Evolutionary conservation across 2,888 invertebrate genomes (phyloP), one percentile per base, ranked within the genome.

Genomic region (Melanotus villosus): DNA sequence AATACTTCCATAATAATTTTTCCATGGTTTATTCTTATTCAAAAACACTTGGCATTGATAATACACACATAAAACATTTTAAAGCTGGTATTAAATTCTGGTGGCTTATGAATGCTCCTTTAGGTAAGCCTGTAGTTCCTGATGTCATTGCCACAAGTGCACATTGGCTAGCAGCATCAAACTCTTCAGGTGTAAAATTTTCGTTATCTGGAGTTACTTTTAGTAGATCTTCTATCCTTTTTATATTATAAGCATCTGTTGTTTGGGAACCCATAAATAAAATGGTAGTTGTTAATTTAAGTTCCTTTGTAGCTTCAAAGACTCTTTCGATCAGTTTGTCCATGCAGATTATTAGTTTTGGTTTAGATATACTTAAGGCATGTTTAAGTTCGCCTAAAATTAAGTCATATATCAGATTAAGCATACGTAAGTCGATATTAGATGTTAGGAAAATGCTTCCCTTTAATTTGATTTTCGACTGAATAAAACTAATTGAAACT

Each of bases 81-180:
- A n/a, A n/a, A n/a, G n/a, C n/a, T n/a, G n/a, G n/a, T n/a, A n/a
- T 23, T 26, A 91, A 84, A 41, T 63, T 63, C 23, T 63, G 21
- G 79, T 91, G 89, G 2, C 90, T 88, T 50, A 91, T 80, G 82
- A 88, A 85, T 0, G 91, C 90, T 26, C 93, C 93, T 82, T 94
- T 93, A 0, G 93, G 92, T 62, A 93, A 79, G 0, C 94, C 94
- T 0, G 91, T 91, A 0, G 94, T 95, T 9, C 94, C 95, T 0
- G 93, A 93, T 0, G 94, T 94, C 80, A 91, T 93, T 75, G 93
- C 89, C 70, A 94, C 88, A 0, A 90, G 86, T 0, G 89, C 84
- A 1, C 89, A 86, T 78, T 90, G 89, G 0, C 89, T 85, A 0
- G 58, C 34, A 5, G 87, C 85, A 75, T 89, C 85, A 0, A 90